phyloP scores from a whole-genome alignment of 2,113 vertebrate genomes.

The Prunella fulvescens region DNA sequence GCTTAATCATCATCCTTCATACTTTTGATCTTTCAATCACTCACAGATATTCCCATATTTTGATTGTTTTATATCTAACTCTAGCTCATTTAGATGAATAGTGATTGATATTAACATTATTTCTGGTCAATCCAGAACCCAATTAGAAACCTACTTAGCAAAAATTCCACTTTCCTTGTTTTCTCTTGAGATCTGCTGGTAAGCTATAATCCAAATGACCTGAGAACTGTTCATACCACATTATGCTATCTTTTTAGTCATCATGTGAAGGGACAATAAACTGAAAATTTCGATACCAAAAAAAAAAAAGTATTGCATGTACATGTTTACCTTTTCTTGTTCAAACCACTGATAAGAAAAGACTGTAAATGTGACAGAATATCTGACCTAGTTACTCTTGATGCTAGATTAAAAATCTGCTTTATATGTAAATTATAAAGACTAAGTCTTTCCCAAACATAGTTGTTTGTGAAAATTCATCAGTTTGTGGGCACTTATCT shows the following conservation, averaged over 20 bases:
- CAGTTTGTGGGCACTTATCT: neutral
- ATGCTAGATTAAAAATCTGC: neutral
- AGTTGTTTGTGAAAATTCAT: neutral
- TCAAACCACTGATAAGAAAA: neutral
- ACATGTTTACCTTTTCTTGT: neutral
- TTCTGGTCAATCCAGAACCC: neutral
- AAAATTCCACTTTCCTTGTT: neutral
- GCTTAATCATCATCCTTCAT: neutral
- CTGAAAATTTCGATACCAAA: neutral
- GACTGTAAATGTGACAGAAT: neutral
- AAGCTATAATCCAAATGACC: neutral
- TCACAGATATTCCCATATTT: neutral
- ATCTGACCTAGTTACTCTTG: neutral
- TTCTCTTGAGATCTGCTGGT: neutral
- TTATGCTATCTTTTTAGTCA: neutral
- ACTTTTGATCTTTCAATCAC: neutral
- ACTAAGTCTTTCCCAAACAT: neutral
- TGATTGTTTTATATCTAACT: neutral
- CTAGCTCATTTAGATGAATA: neutral
- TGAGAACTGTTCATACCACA: neutral
- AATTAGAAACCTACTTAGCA: neutral
- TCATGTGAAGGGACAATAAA: neutral
- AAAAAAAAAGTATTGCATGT: neutral
- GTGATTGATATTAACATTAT: neutral
- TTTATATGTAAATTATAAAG: neutral